Conservation (phyloP, 30 jellyfish, hydroid and myxozoan genomes). For the Rhopilema esculentum region DNA sequence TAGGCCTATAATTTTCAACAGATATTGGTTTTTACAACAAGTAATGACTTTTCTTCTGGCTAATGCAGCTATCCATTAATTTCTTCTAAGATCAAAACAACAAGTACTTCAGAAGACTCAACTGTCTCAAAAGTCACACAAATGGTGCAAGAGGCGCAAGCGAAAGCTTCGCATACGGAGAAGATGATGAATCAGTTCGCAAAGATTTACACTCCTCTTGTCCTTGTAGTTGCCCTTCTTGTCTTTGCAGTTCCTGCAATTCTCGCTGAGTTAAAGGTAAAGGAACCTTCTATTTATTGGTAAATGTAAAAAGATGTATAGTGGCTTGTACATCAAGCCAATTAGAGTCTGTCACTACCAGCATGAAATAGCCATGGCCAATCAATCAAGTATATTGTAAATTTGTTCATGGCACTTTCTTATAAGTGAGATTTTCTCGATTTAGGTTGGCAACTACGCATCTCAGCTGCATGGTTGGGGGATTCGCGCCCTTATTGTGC, state of each 20-base stretch:
- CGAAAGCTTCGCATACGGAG: conserved; percentile 82
- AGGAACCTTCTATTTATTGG: too few species aligned
- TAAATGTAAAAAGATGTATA: too few species aligned
- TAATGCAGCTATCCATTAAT: too few species aligned
- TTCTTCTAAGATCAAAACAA: conserved; percentile 66
- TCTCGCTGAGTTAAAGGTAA: conserved; percentile 65
- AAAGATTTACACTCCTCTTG: conserved; percentile 77
- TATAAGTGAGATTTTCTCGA: not conserved
- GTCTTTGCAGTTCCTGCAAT: conserved; percentile 84
- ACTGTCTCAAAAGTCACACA: conserved; percentile 83
- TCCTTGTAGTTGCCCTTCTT: conserved; percentile 62
- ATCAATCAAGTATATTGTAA: too few species aligned
- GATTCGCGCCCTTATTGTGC: conserved; percentile 81
- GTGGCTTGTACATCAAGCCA: too few species aligned
- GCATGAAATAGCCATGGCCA: too few species aligned
- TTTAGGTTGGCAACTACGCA: conserved; percentile 67
- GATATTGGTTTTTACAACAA: too few species aligned
- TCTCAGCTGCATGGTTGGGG: conserved; percentile 78
- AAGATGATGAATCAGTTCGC: conserved; percentile 82
- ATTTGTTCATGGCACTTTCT: too few species aligned
- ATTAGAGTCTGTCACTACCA: too few species aligned
- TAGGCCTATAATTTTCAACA: too few species aligned
- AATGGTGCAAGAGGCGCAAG: conserved; percentile 85
- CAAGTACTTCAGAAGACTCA: conserved; percentile 68
- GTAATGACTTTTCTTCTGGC: too few species aligned